Base-by-base conservation (phyloP, 2,797 vertebrate species). In the Steatocranus sp. region DNA sequence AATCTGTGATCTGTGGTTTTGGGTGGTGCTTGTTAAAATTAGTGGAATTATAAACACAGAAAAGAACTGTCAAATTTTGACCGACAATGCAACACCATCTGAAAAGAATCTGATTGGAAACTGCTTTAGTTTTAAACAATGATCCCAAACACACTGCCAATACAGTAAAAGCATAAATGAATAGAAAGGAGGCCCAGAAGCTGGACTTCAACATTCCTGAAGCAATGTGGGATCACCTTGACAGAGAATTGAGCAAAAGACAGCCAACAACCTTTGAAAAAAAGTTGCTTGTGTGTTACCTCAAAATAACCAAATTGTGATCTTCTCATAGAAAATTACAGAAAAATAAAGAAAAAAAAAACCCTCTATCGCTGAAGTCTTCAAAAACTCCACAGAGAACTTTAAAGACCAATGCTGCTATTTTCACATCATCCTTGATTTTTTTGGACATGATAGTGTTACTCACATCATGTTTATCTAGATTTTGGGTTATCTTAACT, bases 291-390 rank as follows among this genome's bases (percentile, higher is more conserved):
- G 53, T 32, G 18, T 46, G 75, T 48, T 18, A 46, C 25, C 53
- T 61, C 38, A 48, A 61, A 43, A 48, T 30, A 61, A 32, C 27
- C 9, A 77, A 77, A 46, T 32, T 6, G 75, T n/a, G 4, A 34
- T 17, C 18, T 11, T 18, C 15, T 41, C 23, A 54, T 48, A 46
- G 38, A 77, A 77, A 48, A 48, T 12, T 15, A 30, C 8, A 30
- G 25, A 61, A 77, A 46, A 48, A 5, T 53, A 56, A 27, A 61
- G 4, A 61, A 36, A 36, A n/a, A 46, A 23, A 61, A 61, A 11
- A 0, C 3, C 17, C 11, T 41, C 10, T 38, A 76, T n/a, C 0
- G 5, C 6, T 20, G 14, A 12, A 77, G 53, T 25, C 56, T 61
- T 77, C 25, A 58, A 46, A 58, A 58, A 30, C 25, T 20, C 51